These are phyloP conservation scores for Panorpa germanica DNA, from an alignment of 2,888 invertebrate species.

Conservation along the genomic window DNA sequence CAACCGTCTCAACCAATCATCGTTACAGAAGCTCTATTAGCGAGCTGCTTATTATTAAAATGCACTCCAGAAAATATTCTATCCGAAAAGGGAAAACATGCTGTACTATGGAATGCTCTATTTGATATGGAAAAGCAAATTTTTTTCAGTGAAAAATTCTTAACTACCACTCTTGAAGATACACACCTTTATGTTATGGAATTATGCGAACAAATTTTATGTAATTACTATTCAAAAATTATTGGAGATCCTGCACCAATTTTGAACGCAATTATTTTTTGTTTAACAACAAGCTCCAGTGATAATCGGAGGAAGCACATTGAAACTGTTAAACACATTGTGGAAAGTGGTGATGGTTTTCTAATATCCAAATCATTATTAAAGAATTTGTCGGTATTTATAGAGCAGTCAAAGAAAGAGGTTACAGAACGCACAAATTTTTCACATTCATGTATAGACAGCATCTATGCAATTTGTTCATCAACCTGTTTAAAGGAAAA, in stretches of 20 bases:
- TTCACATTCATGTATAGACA: conserved; percentile 15
- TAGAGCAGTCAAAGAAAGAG: conserved; percentile 21
- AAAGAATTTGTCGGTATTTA: conserved; percentile 40
- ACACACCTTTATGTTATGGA: conserved; percentile 50
- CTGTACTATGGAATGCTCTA: conserved; percentile 47
- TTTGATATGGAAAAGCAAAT: conserved; percentile 57
- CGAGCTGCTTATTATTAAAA: conserved; percentile 45
- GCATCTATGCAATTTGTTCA: conserved; percentile 18
- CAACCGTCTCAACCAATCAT: conserved; percentile 54
- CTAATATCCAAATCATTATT: conserved; percentile 41
- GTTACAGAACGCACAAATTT: conserved; percentile 16
- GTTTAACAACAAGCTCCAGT: conserved; percentile 42
- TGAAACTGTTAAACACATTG: conserved; percentile 37
- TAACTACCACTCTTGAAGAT: conserved; percentile 50
- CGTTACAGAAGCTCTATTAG: conserved; percentile 51
- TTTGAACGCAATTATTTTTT: conserved; percentile 49
- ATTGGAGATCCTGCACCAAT: conserved; percentile 44
- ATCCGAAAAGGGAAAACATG: conserved; percentile 28
- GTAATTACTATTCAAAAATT: conserved; percentile 46
- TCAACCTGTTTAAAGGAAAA: conserved; percentile 16
- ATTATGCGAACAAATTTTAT: conserved; percentile 50
- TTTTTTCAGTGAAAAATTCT: conserved; percentile 66
- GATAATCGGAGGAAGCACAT: conserved; percentile 39
- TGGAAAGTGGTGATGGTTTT: conserved; percentile 37
- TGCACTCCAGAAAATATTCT: conserved; percentile 31